Evolutionary conservation across 2,797 vertebrate species (phyloP).

Genomic region (Stomatorhinus walkeri): DNA sequence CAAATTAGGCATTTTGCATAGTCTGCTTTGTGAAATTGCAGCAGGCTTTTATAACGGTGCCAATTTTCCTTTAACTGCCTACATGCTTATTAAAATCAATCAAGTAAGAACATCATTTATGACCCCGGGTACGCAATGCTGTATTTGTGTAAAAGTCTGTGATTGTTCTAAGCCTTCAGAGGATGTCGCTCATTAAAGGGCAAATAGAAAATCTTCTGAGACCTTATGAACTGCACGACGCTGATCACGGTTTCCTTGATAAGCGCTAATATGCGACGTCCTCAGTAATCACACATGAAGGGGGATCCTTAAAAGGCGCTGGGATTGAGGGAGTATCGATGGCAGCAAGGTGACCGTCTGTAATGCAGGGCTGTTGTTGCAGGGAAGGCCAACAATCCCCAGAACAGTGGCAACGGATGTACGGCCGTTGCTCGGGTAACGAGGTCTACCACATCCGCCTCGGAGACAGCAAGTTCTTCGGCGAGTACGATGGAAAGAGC

Average conservation of each 20-base stretch:
- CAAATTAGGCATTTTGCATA: neutral
- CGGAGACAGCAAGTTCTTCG: constrained; percentile 93
- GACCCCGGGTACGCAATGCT: neutral
- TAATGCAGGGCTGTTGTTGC: constrained; percentile 30
- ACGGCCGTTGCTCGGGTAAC: constrained; percentile 92
- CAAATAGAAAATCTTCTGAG: neutral
- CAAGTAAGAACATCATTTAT: neutral
- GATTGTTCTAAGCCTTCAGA: neutral
- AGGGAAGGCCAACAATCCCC: constrained; percentile 89
- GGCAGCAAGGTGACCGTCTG: neutral
- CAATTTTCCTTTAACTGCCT: neutral
- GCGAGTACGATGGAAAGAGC: constrained; percentile 93
- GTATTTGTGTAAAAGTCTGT: neutral
- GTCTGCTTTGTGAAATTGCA: neutral
- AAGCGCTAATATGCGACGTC: neutral
- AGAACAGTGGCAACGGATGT: constrained; percentile 95
- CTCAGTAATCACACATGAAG: neutral
- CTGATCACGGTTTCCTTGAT: neutral
- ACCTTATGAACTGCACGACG: neutral
- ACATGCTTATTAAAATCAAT: neutral
- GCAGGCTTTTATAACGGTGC: neutral
- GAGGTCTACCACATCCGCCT: constrained; percentile 95
- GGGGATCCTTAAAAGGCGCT: neutral
- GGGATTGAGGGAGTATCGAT: neutral
- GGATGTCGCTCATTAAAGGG: neutral